Base-by-base conservation (phyloP, 2,888 invertebrate species). In the Axea sp. region DNA sequence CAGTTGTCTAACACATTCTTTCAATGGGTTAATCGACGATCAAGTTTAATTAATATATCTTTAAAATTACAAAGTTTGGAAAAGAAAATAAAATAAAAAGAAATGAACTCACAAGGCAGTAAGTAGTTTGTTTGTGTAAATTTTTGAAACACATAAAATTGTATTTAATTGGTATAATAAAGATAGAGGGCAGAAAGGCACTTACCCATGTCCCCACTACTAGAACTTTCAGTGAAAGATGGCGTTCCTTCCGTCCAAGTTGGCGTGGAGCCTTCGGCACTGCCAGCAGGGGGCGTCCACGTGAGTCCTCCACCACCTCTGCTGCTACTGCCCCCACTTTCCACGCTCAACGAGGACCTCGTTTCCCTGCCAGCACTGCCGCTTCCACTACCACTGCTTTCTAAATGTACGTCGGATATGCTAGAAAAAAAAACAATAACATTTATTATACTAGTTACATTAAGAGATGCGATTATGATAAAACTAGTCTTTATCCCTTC, bases 191-290 rank as follows among this genome's bases (percentile, higher is more conserved):
- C 85, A 78, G 81, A 80, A 74, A 86, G 78, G 53, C 83, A 85
- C 92, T 91, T 89, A 93, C 94, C 94, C 90, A 93, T 93, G 89
- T 96, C 95, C 81, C 93, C 93, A 89, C 95, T 95, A 89, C 96
- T 96, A 89, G 97, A 97, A 82, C 97, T 98, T 88, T 97, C 96
- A 28, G 98, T 98, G 89, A 96, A 98, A 87, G 97, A 97, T 71
- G 98, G 98, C 79, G 98, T 98, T 83, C 98, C 98, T 90, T 98
- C 98, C 41, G 98, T 98, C 95, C 97, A 98, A 33, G 98, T 98
- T n/a, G 98, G 97, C 28, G 98, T 98, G 3, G 95, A 95, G 30
- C 95, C 95, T 88, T 96, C 95, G 59, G 94, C 94, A 37, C 95
- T 95, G 5, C 87, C 87, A 41, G 94, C 93, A 0, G 95, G 95